These are phyloP conservation scores for Asbolus verrucosus DNA, from an alignment of 1,140 invertebrate genomes.

Conservation along the genomic window DNA sequence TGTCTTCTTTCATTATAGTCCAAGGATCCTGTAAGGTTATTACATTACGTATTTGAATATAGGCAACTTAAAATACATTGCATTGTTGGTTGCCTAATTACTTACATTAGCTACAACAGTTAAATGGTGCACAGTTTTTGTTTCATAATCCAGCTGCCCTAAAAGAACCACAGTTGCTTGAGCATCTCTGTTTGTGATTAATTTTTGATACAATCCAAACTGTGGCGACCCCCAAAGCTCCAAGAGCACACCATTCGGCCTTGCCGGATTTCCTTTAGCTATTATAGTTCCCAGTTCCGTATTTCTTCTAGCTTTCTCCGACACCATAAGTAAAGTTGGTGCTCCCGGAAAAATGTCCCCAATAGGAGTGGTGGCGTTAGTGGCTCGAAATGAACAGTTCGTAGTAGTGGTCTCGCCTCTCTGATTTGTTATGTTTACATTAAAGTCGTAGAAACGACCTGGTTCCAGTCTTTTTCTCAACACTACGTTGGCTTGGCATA, in stretches of 20 bases:
- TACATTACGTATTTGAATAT: background rate
- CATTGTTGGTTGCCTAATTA: constrained; percentile 49
- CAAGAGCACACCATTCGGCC: constrained; percentile 80
- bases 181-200: constrained; percentile 78
- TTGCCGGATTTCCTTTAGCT: constrained; percentile 81
- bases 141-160: constrained; percentile 85
- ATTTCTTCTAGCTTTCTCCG: constrained; percentile 81
- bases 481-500: constrained; percentile 85
- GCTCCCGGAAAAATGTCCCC: constrained; percentile 87
- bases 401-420: constrained; percentile 81
- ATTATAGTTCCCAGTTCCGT: constrained; percentile 85
- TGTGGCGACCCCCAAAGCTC: constrained; percentile 80
- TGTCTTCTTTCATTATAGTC: constrained; percentile 82
- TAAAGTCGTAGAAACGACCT: constrained; percentile 84
- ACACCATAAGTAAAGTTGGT: constrained; percentile 81
- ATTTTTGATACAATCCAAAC: constrained; percentile 82
- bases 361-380: constrained; percentile 81
- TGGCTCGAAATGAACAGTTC: constrained; percentile 84
- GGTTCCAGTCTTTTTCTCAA: constrained; percentile 78
- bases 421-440: constrained; percentile 81
- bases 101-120: constrained; percentile 85
- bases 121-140: constrained; percentile 84
- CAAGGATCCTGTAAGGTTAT: constrained; percentile 80
- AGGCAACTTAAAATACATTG: too few relatives aligned
- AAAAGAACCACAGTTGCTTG: constrained; percentile 81